phyloP scores from a whole-genome alignment of 2,888 invertebrate species.

The Barypeithes pellucidus region DNA sequence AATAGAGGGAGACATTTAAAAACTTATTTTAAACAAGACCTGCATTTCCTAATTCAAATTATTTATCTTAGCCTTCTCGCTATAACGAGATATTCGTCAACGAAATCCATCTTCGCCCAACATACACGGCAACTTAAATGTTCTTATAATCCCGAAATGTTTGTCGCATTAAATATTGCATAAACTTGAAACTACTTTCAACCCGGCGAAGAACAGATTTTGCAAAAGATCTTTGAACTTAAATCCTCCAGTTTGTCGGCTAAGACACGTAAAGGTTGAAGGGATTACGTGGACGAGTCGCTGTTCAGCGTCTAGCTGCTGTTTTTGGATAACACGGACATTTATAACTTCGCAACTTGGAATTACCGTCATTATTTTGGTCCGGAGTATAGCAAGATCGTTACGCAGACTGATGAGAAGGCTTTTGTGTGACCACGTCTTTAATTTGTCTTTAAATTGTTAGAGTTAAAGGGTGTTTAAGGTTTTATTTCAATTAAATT shows the following conservation, averaged over 20 bases:
- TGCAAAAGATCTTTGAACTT: slow-evolving; percentile 64
- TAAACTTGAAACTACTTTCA: slow-evolving; percentile 65
- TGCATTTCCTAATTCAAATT: slow-evolving; percentile 12
- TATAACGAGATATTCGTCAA: slow-evolving; percentile 6
- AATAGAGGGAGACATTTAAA: not conserved
- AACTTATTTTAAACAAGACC: not conserved
- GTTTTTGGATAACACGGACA: slow-evolving; percentile 49
- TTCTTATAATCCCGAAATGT: slow-evolving; percentile 65
- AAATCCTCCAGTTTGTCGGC: slow-evolving; percentile 62
- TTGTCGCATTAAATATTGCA: slow-evolving; percentile 69
- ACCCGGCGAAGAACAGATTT: slow-evolving; percentile 51
- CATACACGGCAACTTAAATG: slow-evolving; percentile 51
- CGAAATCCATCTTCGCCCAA: slow-evolving; percentile 32
- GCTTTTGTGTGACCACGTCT: slow-evolving; percentile 46
- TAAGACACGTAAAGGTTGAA: slow-evolving; percentile 62
- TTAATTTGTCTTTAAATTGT: slow-evolving; percentile 41
- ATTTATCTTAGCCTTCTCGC: slow-evolving; percentile 16
- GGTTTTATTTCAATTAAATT: not conserved
- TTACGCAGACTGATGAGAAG: slow-evolving; percentile 37
- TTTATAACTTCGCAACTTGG: slow-evolving; percentile 53
- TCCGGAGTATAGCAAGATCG: not conserved
- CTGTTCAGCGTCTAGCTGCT: slow-evolving; percentile 24
- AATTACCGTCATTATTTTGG: slow-evolving; percentile 53
- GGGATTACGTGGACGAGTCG: slow-evolving; percentile 49
- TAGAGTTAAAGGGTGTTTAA: slow-evolving; percentile 8